Evolutionary conservation across 2,113 vertebrate genomes (phyloP).

Genomic region (Axis porcinus): DNA sequence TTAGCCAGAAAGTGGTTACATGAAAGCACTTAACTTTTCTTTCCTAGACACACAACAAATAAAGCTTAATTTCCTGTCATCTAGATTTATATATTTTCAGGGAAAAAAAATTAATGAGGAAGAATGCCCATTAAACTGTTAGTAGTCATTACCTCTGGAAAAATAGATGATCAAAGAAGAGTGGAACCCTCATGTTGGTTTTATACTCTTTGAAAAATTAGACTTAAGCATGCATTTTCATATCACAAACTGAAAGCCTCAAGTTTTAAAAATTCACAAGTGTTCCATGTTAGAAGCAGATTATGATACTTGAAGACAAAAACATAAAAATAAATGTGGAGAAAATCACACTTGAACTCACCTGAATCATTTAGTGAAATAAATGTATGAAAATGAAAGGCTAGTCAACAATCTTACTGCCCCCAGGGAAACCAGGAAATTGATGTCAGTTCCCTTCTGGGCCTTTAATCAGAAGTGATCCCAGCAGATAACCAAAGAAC

Average conservation of each 20-base stretch:
- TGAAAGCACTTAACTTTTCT: not conserved
- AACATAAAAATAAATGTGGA: not conserved
- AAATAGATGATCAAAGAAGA: not conserved
- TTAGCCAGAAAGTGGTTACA: not conserved
- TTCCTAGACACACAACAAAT: not conserved
- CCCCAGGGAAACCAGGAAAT: not conserved
- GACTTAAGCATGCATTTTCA: not conserved
- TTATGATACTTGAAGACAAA: not conserved
- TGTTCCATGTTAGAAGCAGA: not conserved
- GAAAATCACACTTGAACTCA: not conserved
- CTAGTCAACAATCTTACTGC: not conserved
- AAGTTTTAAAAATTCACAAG: not conserved
- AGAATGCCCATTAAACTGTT: not conserved
- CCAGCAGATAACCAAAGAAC: fast-evolving
- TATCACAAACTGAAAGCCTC: not conserved
- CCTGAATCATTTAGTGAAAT: not conserved
- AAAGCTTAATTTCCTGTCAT: not conserved
- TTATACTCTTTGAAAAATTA: not conserved
- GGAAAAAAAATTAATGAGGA: not conserved
- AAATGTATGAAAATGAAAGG: not conserved
- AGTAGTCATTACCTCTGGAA: not conserved
- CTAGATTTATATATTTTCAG: not conserved
- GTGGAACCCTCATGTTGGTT: not conserved
- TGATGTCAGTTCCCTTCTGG: not conserved
- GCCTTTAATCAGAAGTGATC: not conserved